These are phyloP conservation scores for Hydropsyche betteni DNA, from an alignment of 2,888 invertebrate genomes.

Conservation along the genomic window DNA sequence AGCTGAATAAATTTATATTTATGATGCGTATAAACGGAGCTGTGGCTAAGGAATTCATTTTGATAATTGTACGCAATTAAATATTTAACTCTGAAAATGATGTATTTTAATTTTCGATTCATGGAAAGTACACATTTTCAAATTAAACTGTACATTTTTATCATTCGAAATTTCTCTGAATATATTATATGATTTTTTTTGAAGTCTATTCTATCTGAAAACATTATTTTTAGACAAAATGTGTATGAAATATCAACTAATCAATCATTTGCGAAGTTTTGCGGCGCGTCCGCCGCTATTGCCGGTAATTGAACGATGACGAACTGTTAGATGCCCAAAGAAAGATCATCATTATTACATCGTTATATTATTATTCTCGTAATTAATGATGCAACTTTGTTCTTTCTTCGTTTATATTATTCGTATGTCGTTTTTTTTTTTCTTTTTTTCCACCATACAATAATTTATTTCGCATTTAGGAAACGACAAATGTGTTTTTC, in stretches of 20 bases:
- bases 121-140: no score
- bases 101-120: no score
- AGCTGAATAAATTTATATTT: not conserved
- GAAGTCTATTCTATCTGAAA: no score
- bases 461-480: constrained; percentile 1
- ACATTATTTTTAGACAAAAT: no score
- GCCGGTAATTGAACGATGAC: constrained; percentile 23
- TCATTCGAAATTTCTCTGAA: no score
- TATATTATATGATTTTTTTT: no score
- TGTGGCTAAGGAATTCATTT: not conserved
- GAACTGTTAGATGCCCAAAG: not conserved
- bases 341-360: constrained; percentile 6
- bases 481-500: not conserved
- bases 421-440: no score
- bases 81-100: no score
- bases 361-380: not conserved
- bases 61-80: no score
- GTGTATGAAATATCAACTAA: not conserved
- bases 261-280: constrained; percentile 14
- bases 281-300: constrained; percentile 9
- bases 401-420: not conserved
- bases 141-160: no score
- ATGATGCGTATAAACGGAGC: not conserved
- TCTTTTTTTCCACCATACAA: not conserved
- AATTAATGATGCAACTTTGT: constrained; percentile 30